Conservation (phyloP, 1,140 invertebrate genomes). For the Adelges cooleyi region DNA sequence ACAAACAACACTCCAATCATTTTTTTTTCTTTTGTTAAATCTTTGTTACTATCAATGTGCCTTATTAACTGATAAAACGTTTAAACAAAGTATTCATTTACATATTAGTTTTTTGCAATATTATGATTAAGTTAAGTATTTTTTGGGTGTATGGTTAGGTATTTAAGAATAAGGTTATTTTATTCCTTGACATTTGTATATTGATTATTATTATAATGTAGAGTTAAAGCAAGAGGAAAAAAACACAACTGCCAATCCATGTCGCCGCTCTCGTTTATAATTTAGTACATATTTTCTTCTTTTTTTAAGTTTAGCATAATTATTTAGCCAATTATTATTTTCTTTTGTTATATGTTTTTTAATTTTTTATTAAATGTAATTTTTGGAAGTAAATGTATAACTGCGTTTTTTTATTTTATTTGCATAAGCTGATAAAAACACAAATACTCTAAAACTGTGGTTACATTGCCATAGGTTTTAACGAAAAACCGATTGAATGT, state of each 20-base stretch:
- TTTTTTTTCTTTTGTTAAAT: not conserved
- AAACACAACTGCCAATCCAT: conserved; percentile 28
- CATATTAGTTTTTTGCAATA: conserved; percentile 1
- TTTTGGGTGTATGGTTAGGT: conserved; percentile 5
- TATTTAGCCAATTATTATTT: conserved; percentile 21
- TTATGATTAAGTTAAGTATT: conserved; percentile 8
- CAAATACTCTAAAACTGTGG: conserved; percentile 31
- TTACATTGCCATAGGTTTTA: conserved; percentile 32
- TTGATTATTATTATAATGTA: not conserved
- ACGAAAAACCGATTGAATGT: not conserved
- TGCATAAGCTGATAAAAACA: conserved; percentile 30
- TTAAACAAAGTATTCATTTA: conserved; percentile 15
- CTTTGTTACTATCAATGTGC: not conserved
- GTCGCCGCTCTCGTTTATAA: conserved; percentile 12
- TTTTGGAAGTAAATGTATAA: conserved; percentile 24
- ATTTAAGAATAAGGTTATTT: not conserved
- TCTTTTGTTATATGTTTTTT: conserved; percentile 24
- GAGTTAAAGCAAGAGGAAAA: conserved; percentile 10
- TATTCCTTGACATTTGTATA: not conserved
- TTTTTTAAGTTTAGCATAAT: conserved; percentile 24
- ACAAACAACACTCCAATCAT: not conserved
- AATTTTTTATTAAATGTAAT: conserved; percentile 26
- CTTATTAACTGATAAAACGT: conserved; percentile 18
- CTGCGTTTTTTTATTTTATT: conserved; percentile 20
- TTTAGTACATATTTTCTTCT: conserved; percentile 13